phyloP scores from a whole-genome alignment of 2,113 vertebrate genomes.

The Otolemur garnettii region DNA sequence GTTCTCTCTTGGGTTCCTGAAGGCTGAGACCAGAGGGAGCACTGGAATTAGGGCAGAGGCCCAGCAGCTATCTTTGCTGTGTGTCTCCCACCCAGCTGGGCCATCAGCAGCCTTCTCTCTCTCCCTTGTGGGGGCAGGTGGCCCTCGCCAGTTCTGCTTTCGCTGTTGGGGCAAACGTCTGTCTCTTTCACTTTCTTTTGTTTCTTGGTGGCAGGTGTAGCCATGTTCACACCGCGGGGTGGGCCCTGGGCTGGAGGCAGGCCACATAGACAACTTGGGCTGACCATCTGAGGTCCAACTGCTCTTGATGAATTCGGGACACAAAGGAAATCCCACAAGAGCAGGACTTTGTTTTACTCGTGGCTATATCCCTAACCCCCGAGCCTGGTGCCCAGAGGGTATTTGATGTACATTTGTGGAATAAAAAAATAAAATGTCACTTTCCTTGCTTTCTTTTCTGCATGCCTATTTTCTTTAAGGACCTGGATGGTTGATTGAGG shows the following conservation, averaged over 20 bases:
- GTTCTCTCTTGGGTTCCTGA: neutral
- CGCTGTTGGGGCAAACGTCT: neutral
- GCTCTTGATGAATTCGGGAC: conserved; percentile 7
- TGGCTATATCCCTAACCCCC: neutral
- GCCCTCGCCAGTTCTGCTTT: conserved; percentile 70
- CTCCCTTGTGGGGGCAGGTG: conserved; percentile 43
- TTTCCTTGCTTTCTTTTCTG: neutral
- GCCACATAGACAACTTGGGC: neutral
- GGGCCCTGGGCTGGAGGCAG: neutral
- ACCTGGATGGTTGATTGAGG: neutral
- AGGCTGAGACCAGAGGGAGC: neutral
- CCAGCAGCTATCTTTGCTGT: neutral
- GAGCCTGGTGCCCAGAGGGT: neutral
- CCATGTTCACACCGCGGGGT: neutral
- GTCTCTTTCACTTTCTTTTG: conserved; percentile 58
- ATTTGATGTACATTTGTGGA: neutral
- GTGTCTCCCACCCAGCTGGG: neutral
- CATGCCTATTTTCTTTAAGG: conserved; percentile 9
- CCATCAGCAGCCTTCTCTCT: neutral
- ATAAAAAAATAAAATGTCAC: neutral
- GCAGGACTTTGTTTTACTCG: neutral
- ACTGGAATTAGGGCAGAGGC: neutral
- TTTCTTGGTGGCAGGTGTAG: conserved; percentile 47
- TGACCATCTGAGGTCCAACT: conserved; percentile 6
- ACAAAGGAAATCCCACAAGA: neutral